phyloP scores from a whole-genome alignment of 2,113 vertebrate genomes.

The Polypterus senegalus region DNA sequence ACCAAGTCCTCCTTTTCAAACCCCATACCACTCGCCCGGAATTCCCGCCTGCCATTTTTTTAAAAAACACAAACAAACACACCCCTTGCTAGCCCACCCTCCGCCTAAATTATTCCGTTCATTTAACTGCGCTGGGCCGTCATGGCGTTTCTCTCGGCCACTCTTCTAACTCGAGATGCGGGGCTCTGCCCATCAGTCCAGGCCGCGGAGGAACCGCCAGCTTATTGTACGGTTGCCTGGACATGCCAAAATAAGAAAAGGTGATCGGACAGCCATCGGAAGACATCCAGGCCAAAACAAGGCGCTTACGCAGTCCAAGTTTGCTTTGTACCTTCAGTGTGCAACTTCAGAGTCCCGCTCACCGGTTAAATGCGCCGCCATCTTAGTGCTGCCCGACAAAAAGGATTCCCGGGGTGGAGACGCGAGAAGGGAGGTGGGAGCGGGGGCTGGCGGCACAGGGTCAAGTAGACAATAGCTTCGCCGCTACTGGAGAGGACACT shows the following conservation, averaged over 20 bases:
- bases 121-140: too few species aligned
- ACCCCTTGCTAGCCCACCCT: constrained; percentile 17
- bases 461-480: too few species aligned
- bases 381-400: background rate
- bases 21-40: background rate
- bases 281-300: background rate
- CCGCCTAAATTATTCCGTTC: constrained; percentile 1
- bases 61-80: constrained; percentile 50
- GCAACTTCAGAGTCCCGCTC: background rate
- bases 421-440: background rate
- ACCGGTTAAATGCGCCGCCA: background rate
- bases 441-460: too few species aligned
- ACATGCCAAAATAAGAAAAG: background rate
- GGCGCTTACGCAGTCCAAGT: background rate
- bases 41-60: constrained; percentile 51
- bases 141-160: too few species aligned
- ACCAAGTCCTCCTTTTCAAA: too few species aligned
- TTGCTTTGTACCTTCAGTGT: background rate
- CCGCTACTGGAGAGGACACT: too few species aligned
- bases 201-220: background rate
- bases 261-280: background rate
- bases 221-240: background rate
- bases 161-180: background rate
- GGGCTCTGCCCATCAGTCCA: background rate
- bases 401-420: background rate